These are phyloP conservation scores for Diadema setosum DNA, from an alignment of 35 echinoderm and acorn worm genomes.

Conservation along the genomic window DNA sequence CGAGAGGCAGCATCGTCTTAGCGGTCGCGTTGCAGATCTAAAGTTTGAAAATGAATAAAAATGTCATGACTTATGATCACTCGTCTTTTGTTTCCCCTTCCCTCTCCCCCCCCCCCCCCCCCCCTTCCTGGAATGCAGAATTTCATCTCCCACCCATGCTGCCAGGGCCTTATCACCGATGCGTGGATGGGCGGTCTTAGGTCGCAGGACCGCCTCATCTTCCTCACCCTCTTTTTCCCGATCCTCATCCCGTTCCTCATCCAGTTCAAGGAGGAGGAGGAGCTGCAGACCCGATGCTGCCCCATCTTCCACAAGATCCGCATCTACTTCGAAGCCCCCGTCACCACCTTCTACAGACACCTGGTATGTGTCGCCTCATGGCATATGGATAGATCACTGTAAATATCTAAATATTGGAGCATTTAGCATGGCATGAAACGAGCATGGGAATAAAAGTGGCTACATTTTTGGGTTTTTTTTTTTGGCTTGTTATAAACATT, in stretches of 20 bases:
- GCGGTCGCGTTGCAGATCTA: no score
- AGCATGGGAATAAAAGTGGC: no score
- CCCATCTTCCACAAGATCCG: conserved; percentile 8
- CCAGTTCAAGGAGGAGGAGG: neutral
- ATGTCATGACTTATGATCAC: no score
- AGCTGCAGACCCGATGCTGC: neutral
- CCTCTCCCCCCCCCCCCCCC: neutral
- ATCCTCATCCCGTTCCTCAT: conserved; percentile 30
- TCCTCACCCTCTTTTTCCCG: conserved; percentile 35
- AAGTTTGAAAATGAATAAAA: no score
- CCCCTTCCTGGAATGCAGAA: conserved; percentile 3
- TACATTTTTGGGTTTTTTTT: no score
- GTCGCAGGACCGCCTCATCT: neutral
- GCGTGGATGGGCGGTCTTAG: conserved; percentile 60
- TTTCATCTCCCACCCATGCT: conserved; percentile 75
- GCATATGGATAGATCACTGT: no score
- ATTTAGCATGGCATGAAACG: no score
- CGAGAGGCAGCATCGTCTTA: no score
- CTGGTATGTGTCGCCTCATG: no score
- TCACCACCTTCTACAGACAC: conserved; percentile 58
- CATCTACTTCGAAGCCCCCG: conserved; percentile 58
- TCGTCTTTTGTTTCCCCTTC: no score
- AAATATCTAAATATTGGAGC: no score
- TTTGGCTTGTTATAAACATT: no score
- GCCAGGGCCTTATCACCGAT: conserved; percentile 41